Evolutionary conservation across 2,113 vertebrate genomes (phyloP).

Genomic region (Uropsilus gracilis): DNA sequence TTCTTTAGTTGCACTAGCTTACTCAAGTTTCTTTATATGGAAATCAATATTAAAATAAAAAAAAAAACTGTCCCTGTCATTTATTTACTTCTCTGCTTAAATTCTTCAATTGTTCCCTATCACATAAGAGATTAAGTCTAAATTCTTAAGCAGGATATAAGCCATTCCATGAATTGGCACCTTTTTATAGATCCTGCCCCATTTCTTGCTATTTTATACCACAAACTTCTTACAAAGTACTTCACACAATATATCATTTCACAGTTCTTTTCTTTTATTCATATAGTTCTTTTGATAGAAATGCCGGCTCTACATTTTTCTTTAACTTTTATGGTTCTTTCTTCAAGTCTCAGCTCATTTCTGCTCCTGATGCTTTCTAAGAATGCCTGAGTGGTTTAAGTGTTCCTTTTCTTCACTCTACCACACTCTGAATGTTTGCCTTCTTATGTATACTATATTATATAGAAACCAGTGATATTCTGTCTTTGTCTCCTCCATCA

Average conservation of each 20-base stretch:
- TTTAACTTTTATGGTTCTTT: constrained; percentile 56
- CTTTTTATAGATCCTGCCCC: constrained; percentile 1
- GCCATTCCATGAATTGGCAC: neutral
- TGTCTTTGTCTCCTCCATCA: neutral
- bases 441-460: neutral
- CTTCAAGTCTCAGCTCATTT: neutral
- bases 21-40: neutral
- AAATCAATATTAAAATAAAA: constrained; percentile 39
- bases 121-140: neutral
- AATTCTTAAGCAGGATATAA: neutral
- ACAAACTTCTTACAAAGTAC: constrained; percentile 50
- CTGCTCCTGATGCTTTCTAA: constrained; percentile 17
- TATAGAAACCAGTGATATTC: neutral
- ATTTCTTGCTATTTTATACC: constrained; percentile 56
- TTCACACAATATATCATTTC: constrained; percentile 53
- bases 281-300: constrained; percentile 47
- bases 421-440: neutral
- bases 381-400: constrained; percentile 7
- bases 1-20: neutral
- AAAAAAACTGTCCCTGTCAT: neutral
- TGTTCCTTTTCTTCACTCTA: neutral
- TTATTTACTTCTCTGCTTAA: neutral
- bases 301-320: neutral
- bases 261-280: constrained; percentile 60
- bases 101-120: neutral